Percentiles rank a stretch among this genome's conserved stretches.
These are phyloP conservation scores for Synchiropus splendidus DNA, from an alignment of 2,113 vertebrate genomes.

Conservation along the genomic window DNA sequence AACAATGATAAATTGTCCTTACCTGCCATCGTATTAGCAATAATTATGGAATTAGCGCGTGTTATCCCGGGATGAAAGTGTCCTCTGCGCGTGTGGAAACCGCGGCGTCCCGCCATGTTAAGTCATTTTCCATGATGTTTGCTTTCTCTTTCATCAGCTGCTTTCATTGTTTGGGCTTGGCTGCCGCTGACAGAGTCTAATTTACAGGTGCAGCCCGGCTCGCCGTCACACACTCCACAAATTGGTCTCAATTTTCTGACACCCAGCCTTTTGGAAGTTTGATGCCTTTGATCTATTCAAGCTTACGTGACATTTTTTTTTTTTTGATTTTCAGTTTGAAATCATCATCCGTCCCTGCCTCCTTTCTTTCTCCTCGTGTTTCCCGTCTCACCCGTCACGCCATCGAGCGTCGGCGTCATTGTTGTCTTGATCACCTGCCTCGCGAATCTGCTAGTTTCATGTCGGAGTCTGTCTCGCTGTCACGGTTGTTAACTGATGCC, in stretches of 20 bases:
- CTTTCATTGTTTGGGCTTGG: slow-evolving; percentile 37
- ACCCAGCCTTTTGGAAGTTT: slow-evolving; percentile 48
- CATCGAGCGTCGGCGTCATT: slow-evolving; percentile 21
- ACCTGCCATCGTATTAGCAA: slow-evolving; percentile 41
- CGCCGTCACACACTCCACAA: slow-evolving; percentile 52
- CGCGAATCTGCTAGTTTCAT: slow-evolving; percentile 21
- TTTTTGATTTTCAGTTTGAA: slow-evolving; percentile 41
- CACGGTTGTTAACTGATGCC: slow-evolving; percentile 23
- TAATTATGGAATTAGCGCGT: slow-evolving; percentile 37
- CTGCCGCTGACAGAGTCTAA: slow-evolving; percentile 37
- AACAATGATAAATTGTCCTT: slow-evolving; percentile 33
- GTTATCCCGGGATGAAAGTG: slow-evolving; percentile 16
- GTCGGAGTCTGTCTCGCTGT: slow-evolving; percentile 2
- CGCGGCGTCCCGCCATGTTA: slow-evolving; percentile 14
- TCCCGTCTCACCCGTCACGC: too few relatives aligned
- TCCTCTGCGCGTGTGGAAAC: slow-evolving; percentile 11
- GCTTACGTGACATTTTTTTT: slow-evolving; percentile 29
- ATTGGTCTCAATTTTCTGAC: slow-evolving; percentile 60
- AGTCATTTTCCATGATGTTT: slow-evolving; percentile 34
- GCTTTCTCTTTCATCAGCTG: slow-evolving; percentile 39
- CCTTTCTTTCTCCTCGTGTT: slow-evolving; percentile 7
- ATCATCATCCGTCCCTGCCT: too few relatives aligned
- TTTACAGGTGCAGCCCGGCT: slow-evolving; percentile 54
- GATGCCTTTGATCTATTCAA: slow-evolving; percentile 60
- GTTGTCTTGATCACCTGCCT: slow-evolving; percentile 24